Conservation (phyloP, 2,113 vertebrate species). For the Forbesichthys papilliferus region DNA sequence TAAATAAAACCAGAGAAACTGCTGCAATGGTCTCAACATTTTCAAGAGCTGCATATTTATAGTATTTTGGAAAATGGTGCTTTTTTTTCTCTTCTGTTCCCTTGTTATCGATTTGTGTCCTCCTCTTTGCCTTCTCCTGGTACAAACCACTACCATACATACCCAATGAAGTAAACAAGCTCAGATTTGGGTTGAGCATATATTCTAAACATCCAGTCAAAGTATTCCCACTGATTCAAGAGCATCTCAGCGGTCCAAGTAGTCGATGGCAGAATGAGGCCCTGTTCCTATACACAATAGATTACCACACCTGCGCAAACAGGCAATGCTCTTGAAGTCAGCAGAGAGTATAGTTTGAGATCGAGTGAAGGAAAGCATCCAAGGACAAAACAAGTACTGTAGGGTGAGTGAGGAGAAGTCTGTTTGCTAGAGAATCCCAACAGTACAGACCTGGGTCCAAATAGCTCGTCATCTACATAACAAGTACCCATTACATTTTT, state of each 20-base stretch:
- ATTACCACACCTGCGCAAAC: no score
- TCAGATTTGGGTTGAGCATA: background rate
- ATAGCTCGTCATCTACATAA: background rate
- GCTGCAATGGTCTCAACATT: no score
- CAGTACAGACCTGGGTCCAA: constrained; percentile 37
- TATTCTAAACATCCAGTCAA: constrained; percentile 1
- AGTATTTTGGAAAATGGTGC: no score
- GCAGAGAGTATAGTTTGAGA: constrained; percentile 20
- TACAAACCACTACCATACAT: background rate
- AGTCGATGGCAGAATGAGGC: background rate
- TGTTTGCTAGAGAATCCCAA: background rate
- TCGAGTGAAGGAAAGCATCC: constrained; percentile 14
- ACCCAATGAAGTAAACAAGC: background rate
- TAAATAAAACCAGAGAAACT: no score
- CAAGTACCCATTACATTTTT: background rate
- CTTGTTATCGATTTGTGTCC: background rate
- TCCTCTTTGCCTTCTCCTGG: background rate
- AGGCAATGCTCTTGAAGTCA: constrained; percentile 40
- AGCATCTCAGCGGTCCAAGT: constrained; percentile 1
- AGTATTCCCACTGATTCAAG: constrained; percentile 33
- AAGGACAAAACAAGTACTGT: background rate
- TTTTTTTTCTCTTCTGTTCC: background rate
- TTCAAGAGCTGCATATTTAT: no score
- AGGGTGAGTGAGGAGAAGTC: background rate
- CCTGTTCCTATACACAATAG: no score